phyloP scores from a whole-genome alignment of 2,113 vertebrate species.

The Chloebia gouldiae region DNA sequence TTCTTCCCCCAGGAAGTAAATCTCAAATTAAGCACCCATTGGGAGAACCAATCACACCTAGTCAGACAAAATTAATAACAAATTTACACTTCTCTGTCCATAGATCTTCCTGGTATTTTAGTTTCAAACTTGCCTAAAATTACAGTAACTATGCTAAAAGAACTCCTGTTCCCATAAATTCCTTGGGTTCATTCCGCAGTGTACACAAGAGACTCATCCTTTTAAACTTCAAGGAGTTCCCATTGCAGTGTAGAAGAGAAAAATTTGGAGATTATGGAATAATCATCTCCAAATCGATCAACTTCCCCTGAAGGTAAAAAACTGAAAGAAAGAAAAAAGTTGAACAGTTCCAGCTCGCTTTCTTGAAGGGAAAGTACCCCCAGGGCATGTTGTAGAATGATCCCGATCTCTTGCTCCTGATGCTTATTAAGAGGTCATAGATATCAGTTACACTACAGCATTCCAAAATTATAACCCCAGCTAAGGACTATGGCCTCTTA shows the following conservation, averaged over 20 bases:
- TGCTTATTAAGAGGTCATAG: slow-evolving; percentile 78
- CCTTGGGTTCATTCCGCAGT: slow-evolving; percentile 59
- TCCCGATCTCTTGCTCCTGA: slow-evolving; percentile 68
- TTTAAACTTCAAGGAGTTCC: slow-evolving; percentile 78
- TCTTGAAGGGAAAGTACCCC: slow-evolving; percentile 74
- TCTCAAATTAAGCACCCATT: neutral
- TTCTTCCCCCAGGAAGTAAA: neutral
- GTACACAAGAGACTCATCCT: slow-evolving; percentile 64
- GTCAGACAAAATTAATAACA: neutral
- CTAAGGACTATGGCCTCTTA: slow-evolving; percentile 53
- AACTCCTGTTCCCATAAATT: slow-evolving; percentile 66
- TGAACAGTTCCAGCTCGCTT: slow-evolving; percentile 69
- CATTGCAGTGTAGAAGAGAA: slow-evolving; percentile 66
- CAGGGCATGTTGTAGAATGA: slow-evolving; percentile 68
- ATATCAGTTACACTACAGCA: slow-evolving; percentile 63
- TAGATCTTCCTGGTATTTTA: neutral
- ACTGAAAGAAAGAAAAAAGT: slow-evolving; percentile 69
- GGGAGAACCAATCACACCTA: neutral
- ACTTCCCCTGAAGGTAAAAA: slow-evolving; percentile 77
- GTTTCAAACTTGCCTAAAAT: slow-evolving; percentile 15
- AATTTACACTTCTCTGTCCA: neutral
- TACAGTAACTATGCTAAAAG: slow-evolving; percentile 42
- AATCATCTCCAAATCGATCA: slow-evolving; percentile 77
- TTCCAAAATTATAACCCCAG: slow-evolving; percentile 66
- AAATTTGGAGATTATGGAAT: slow-evolving; percentile 77